A percentile compares a stretch with the other conserved stretches of the same genome.
Conservation (phyloP, 1,140 invertebrate genomes). For the Cardiocondyla obscurior region DNA sequence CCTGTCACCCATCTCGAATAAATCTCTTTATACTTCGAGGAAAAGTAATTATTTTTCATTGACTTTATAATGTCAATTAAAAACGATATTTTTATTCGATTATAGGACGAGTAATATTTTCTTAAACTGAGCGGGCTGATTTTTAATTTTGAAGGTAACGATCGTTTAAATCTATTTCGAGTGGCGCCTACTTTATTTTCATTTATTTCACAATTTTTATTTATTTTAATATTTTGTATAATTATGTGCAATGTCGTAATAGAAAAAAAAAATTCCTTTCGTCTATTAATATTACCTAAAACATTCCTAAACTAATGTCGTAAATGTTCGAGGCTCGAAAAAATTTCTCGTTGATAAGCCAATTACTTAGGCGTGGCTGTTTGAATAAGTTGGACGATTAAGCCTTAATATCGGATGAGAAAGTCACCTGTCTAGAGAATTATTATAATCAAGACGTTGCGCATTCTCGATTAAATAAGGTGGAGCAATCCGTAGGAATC, state of each 20-base stretch:
- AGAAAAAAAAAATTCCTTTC: neutral
- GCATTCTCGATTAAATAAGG: constrained; percentile 51
- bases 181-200: no score
- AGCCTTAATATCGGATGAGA: constrained; percentile 22
- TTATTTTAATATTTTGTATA: no score
- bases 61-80: constrained; percentile 4
- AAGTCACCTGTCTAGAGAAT: constrained; percentile 28
- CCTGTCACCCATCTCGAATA: neutral
- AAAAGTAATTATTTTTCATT: constrained; percentile 42
- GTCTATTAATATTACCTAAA: neutral
- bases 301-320: neutral
- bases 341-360: neutral
- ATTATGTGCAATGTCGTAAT: neutral
- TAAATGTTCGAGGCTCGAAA: neutral
- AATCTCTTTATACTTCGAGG: neutral
- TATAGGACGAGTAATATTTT: neutral
- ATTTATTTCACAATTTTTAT: no score
- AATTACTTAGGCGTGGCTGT: constrained; percentile 46
- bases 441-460: constrained; percentile 48
- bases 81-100: constrained; percentile 2
- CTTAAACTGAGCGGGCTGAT: neutral
- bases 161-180: neutral
- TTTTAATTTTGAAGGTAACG: neutral
- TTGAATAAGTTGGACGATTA: constrained; percentile 48
- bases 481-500: constrained; percentile 51